A percentile compares a stretch with the other conserved stretches of the same genome.
Evolutionary conservation across 64 coral and sea anemone species (phyloP).

Genomic region (Exaiptasia diaphana): DNA sequence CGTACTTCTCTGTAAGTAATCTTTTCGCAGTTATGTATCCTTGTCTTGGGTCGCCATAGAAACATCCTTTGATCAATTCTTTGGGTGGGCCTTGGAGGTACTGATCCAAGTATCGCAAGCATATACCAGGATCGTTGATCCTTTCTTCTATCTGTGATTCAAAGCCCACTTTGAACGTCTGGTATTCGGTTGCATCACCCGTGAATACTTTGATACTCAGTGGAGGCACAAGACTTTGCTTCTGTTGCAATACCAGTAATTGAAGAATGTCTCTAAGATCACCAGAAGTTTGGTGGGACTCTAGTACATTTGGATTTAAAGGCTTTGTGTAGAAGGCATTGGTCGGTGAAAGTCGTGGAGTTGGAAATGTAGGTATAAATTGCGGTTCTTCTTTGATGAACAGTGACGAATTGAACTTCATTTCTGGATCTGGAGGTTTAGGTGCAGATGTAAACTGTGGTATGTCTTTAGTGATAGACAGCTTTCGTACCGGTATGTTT

Average conservation of each 20-base stretch:
- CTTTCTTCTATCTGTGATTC: conserved; percentile 39
- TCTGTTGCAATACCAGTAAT: conserved; percentile 19
- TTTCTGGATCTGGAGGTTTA: no score
- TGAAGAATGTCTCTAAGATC: not conserved
- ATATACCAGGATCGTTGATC: conserved; percentile 2
- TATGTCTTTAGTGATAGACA: no score
- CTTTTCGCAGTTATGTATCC: conserved; percentile 19
- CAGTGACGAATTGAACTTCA: no score
- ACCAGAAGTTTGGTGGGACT: not conserved
- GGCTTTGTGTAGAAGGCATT: not conserved
- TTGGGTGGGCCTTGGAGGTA: conserved; percentile 40
- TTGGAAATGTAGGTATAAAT: no score
- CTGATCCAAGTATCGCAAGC: conserved; percentile 48
- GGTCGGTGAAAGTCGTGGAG: not conserved
- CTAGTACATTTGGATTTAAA: conserved; percentile 17
- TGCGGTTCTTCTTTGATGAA: no score
- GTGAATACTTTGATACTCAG: conserved; percentile 27
- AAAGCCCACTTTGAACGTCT: conserved; percentile 49
- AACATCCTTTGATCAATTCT: conserved; percentile 56
- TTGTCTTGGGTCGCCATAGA: not conserved
- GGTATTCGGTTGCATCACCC: conserved; percentile 53
- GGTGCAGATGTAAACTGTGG: no score
- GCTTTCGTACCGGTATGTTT: no score
- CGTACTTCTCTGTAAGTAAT: conserved; percentile 41
- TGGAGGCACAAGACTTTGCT: conserved; percentile 19